A percentile compares a stretch with the other conserved stretches of the same genome.
Evolutionary conservation across 2,113 vertebrate species (phyloP).

Genomic region (Pseudorhombus dupliciocellatus): DNA sequence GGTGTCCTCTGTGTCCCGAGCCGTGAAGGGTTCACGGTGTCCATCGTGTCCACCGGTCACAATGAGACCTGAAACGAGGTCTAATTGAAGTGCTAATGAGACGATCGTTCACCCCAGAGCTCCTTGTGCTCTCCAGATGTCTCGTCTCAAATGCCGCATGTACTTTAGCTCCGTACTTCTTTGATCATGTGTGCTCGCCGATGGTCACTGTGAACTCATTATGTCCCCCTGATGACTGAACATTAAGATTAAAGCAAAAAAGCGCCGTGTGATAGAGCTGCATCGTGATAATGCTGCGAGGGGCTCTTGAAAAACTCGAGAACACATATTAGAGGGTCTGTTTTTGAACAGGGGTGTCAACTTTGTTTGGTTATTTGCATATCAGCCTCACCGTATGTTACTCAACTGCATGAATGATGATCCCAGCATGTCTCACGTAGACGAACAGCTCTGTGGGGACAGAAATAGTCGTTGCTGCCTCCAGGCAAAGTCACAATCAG

Average conservation of each 20-base stretch:
- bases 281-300: neutral
- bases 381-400: conserved; percentile 1
- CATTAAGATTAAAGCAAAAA: conserved; percentile 15
- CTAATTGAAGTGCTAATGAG: conserved; percentile 63
- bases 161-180: conserved; percentile 14
- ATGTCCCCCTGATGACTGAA: conserved; percentile 22
- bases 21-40: conserved; percentile 1
- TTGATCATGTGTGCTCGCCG: conserved; percentile 37
- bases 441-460: conserved; percentile 30
- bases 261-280: neutral
- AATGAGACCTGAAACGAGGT: conserved; percentile 10
- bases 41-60: conserved; percentile 7
- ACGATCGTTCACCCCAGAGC: conserved; percentile 24
- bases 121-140: neutral
- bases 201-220: conserved; percentile 30
- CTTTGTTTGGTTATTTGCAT: conserved; percentile 14
- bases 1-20: neutral
- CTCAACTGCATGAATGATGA: conserved; percentile 9
- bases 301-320: neutral
- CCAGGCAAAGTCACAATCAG: conserved; percentile 51
- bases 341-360: neutral
- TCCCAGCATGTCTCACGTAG: conserved; percentile 10
- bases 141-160: conserved; percentile 21
- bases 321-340: neutral
- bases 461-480: conserved; percentile 67